Percentiles rank a stretch among this genome's conserved stretches.
Conservation (phyloP, 2,113 vertebrate species). For the Chloropsis hardwickii region DNA sequence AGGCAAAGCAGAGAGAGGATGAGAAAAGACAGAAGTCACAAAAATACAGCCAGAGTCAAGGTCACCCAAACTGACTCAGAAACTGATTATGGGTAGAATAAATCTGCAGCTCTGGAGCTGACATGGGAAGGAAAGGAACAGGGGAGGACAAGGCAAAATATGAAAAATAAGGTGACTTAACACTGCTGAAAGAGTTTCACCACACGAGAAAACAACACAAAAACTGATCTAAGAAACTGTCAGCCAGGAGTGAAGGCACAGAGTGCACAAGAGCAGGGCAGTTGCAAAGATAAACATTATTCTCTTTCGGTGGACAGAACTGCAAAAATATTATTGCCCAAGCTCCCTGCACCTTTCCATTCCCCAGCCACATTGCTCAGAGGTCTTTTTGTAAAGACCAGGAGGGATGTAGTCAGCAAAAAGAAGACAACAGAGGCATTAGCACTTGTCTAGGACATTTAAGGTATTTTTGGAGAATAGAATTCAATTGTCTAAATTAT, state of each 20-base stretch:
- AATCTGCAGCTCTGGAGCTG: not conserved
- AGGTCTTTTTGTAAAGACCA: not conserved
- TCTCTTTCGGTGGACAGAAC: not conserved
- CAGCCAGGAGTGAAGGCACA: not conserved
- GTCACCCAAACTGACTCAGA: not conserved
- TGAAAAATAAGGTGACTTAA: not conserved
- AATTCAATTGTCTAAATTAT: not conserved
- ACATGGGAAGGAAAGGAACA: accelerated
- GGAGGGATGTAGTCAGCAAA: not conserved
- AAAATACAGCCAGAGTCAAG: not conserved
- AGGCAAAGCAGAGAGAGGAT: not conserved
- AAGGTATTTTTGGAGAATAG: not conserved
- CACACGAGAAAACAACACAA: not conserved
- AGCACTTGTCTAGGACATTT: not conserved
- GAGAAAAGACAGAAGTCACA: not conserved
- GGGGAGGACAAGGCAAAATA: not conserved
- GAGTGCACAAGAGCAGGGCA: accelerated
- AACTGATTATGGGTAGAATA: not conserved
- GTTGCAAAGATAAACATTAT: not conserved
- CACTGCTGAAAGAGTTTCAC: not conserved
- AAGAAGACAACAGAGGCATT: not conserved
- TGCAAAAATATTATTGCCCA: not conserved
- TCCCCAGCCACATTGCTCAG: not conserved
- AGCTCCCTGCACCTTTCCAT: not conserved
- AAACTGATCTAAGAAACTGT: not conserved